Base-by-base conservation (phyloP, 2,888 invertebrate genomes). In the Lochmaea capreae region DNA sequence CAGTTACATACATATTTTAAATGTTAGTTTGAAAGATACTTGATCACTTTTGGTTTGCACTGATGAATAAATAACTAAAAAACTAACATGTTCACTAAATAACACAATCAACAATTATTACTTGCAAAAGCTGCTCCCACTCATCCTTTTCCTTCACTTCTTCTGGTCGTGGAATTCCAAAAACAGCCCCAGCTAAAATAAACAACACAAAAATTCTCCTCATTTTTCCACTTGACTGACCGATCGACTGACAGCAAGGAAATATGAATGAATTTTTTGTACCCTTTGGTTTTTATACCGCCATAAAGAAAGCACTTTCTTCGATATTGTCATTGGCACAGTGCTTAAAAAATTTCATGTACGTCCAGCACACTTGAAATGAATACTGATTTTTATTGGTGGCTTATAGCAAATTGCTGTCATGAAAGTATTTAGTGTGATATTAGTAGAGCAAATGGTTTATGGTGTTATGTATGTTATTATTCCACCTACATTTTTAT, bases 301-400 rank as follows among this genome's bases (percentile, higher is more conserved):
- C 75, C 66, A 75, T 75, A 75, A 75, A 75, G 72, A 62, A 74
- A 74, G 68, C 59, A 72, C 68, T 69, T 72, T 72, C 72, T 72
- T 75, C 33, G 11, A 39, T 39, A 39, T 39, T 39, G 46, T 42
- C 58, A n/a, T 43, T 57, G 26, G 18, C 22, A 70, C 26, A 43
- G 39, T 10, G 43, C 62, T 42, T 65, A 58, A 65, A 65, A 39
- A 57, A 70, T 72, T 67, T 57, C 42, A 58, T 42, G 65, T 68
- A 65, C 72, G 54, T 69, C 42, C 22, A 42, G 22, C n/a, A 18
- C 18, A 72, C 69, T 5, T 18, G 59, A 46, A 39, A 54, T 18
- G 75, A 72, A 75, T 75, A 69, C 59, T 72, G 72, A 72, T 75
- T 33, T 18, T 72, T 16, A 52, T 22, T 11, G 26, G 65, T 57